These are phyloP conservation scores for Anagrus nilaparvatae DNA, from an alignment of 1,140 invertebrate genomes.

Conservation along the genomic window DNA sequence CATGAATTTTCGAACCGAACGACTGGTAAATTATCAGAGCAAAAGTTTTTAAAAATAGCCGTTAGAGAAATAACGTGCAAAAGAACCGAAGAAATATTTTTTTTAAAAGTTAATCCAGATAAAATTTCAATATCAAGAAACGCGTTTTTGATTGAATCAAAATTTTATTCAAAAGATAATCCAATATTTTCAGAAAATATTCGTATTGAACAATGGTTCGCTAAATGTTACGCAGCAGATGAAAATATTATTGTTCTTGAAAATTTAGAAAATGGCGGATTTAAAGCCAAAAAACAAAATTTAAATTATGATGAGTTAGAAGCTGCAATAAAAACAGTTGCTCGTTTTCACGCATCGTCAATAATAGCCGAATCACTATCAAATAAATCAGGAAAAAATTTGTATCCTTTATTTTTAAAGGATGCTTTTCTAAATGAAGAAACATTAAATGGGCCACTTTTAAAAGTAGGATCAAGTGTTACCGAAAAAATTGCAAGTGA, in stretches of 20 bases:
- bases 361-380: not conserved
- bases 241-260: not conserved
- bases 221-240: conserved; percentile 1
- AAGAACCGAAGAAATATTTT: too few relatives aligned
- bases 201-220: not conserved
- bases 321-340: not conserved
- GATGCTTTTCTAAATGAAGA: not conserved
- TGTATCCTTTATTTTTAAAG: not conserved
- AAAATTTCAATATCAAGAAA: too few relatives aligned
- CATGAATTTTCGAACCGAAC: too few relatives aligned
- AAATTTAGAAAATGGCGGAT: not conserved
- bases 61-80: too few relatives aligned
- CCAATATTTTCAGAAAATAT: too few relatives aligned
- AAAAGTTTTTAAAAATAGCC: too few relatives aligned
- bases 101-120: too few relatives aligned
- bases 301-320: too few relatives aligned
- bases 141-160: too few relatives aligned
- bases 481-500: not conserved
- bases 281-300: not conserved
- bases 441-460: not conserved
- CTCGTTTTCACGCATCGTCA: conserved; percentile 4
- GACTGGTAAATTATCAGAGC: too few relatives aligned
- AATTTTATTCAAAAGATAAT: too few relatives aligned
- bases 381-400: not conserved
- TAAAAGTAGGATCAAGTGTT: not conserved